Conservation (phyloP, 2,113 vertebrate species). For the Cynocephalus volans region DNA sequence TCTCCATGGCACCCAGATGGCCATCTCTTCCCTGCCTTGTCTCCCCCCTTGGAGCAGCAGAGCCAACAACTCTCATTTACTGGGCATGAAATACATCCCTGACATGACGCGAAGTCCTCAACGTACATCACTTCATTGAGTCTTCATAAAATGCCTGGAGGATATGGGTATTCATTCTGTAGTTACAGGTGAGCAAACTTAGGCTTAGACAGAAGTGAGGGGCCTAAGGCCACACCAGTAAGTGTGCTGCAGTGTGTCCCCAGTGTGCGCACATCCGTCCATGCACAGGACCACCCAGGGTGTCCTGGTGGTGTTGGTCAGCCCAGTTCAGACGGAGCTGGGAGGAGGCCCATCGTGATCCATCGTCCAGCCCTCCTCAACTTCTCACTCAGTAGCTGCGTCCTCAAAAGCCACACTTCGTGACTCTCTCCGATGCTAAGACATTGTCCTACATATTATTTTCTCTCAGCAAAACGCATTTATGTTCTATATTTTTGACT, state of each 20-base stretch:
- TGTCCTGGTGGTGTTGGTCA: not conserved
- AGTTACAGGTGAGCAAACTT: not conserved
- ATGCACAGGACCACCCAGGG: not conserved
- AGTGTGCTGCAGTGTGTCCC: not conserved
- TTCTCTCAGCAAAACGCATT: constrained; percentile 1
- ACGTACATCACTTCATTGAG: not conserved
- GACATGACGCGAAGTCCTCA: not conserved
- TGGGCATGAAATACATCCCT: not conserved
- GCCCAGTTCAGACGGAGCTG: no score
- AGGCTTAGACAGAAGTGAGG: not conserved
- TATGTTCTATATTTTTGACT: constrained; percentile 54
- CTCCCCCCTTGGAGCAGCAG: not conserved
- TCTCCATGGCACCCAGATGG: not conserved
- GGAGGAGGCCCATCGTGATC: not conserved
- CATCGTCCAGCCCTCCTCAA: not conserved
- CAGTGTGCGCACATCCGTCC: not conserved
- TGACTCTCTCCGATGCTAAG: not conserved
- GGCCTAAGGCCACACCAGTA: not conserved
- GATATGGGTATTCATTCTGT: not conserved
- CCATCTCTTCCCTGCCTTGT: not conserved
- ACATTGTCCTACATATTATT: not conserved
- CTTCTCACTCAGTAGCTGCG: not conserved
- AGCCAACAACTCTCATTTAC: not conserved
- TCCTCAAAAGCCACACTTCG: not conserved
- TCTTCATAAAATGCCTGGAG: not conserved